Conservation (phyloP, 2,888 invertebrate species). For the Xylota segnis region DNA sequence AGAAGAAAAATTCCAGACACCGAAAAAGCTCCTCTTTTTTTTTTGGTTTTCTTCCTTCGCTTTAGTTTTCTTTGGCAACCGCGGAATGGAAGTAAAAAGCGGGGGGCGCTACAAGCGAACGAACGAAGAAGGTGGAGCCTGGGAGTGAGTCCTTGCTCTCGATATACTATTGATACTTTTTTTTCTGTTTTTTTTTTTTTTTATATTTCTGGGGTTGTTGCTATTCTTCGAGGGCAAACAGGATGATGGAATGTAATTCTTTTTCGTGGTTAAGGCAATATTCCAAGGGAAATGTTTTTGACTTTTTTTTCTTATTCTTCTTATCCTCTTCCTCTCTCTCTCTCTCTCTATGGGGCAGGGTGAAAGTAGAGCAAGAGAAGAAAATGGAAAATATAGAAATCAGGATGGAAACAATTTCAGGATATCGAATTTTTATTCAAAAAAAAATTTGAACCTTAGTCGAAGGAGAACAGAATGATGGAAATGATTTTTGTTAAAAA, state of each 20-base stretch:
- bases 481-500: neutral
- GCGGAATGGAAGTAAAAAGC: constrained; percentile 31
- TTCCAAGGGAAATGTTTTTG: constrained; percentile 43
- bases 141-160: constrained; percentile 43
- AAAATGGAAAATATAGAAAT: constrained; percentile 3
- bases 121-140: neutral
- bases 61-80: constrained; percentile 39
- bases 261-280: constrained; percentile 39
- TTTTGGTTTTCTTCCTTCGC: no score
- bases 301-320: no score
- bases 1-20: constrained; percentile 50
- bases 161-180: constrained; percentile 47
- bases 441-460: neutral
- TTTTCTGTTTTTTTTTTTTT: constrained; percentile 16
- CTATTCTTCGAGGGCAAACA: constrained; percentile 38
- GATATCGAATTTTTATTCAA: constrained; percentile 40
- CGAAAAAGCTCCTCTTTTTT: constrained; percentile 11
- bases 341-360: neutral
- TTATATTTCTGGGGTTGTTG: constrained; percentile 31
- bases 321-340: neutral
- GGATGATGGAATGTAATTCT: constrained; percentile 38
- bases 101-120: neutral
- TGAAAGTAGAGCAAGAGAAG: neutral
- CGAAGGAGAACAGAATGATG: neutral
- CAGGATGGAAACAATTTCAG: constrained; percentile 42